These are phyloP conservation scores for Pandemis heparana DNA, from an alignment of 2,888 invertebrate genomes.

Conservation along the genomic window DNA sequence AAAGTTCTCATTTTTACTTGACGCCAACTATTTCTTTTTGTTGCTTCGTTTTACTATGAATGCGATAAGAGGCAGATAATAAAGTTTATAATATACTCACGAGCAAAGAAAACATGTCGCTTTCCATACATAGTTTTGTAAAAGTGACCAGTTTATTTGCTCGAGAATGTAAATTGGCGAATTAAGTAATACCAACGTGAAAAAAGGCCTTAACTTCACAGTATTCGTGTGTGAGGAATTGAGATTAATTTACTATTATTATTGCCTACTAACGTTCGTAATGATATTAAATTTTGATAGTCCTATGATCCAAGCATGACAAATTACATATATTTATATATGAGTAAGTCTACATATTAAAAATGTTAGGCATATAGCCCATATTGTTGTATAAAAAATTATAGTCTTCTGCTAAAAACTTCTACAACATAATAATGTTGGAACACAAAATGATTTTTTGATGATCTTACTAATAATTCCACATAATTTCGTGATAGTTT, in stretches of 20 bases:
- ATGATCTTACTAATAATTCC: no score
- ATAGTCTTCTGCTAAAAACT: neutral
- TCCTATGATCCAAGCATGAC: slow-evolving; percentile 20
- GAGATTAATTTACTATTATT: slow-evolving; percentile 39
- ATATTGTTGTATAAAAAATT: slow-evolving; percentile 3
- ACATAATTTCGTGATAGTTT: no score
- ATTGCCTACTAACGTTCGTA: slow-evolving; percentile 7
- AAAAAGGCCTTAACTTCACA: slow-evolving; percentile 28
- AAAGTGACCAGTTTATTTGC: no score
- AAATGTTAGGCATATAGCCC: neutral
- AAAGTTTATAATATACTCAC: no score
- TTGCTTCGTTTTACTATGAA: no score
- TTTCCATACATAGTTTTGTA: no score
- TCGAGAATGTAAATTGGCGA: no score
- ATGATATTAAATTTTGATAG: slow-evolving; percentile 36
- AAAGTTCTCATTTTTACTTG: no score
- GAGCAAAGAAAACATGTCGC: no score
- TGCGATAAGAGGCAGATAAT: no score
- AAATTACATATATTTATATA: slow-evolving; percentile 17
- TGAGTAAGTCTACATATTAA: neutral
- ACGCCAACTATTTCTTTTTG: no score
- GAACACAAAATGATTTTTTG: no score
- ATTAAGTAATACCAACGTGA: neutral
- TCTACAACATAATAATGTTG: neutral
- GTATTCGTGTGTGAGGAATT: slow-evolving; percentile 36